Base-by-base conservation (phyloP, 2,888 invertebrate species). In the Trachelus tabidus region DNA sequence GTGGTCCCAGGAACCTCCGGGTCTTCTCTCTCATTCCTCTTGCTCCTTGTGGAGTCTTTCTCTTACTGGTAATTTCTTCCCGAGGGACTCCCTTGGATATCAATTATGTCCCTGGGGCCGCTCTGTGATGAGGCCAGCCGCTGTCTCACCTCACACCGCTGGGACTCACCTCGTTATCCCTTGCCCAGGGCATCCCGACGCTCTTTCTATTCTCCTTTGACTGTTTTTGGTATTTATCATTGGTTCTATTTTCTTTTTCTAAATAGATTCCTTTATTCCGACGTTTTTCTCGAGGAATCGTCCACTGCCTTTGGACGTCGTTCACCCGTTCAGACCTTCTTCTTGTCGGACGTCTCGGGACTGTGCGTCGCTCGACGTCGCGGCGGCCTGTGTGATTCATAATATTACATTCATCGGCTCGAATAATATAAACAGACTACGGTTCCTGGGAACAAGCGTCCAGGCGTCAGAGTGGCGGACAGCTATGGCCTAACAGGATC, bases 391-490 rank as follows among this genome's bases (percentile, higher is more conserved):
- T 84, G 86, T 87, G 87, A 87, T 86, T 87, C 87, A 87, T 87
- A 87, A 87, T 87, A 87, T 87, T 87, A 87, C 85, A 87, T 87
- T 83, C 86, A 84, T 84, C 79, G 82, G 86, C 80, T 85, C 86
- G 86, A 84, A 85, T 87, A 86, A 79, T 86, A 86, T 86, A 86
- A 86, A 87, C 85, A 83, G 82, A 81, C 75, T 75, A 34, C 69
- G 73, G 77, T 77, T 79, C 81, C 80, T 82, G 80, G 83, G 85
- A 86, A 88, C 87, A 88, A 87, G 88, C 87, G 82, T 84, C 85
- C 85, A 85, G 88, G 88, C 86, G 88, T 87, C 88, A 84, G 85
- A 84, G 84, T 85, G 88, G 85, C 87, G 87, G 85, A 56, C 87
- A 85, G 81, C 80, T 79, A 78, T 79, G 78, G 81, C 83, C 82